These are phyloP conservation scores for Psittacula echo DNA, from an alignment of 2,797 vertebrate genomes.

Conservation along the genomic window DNA sequence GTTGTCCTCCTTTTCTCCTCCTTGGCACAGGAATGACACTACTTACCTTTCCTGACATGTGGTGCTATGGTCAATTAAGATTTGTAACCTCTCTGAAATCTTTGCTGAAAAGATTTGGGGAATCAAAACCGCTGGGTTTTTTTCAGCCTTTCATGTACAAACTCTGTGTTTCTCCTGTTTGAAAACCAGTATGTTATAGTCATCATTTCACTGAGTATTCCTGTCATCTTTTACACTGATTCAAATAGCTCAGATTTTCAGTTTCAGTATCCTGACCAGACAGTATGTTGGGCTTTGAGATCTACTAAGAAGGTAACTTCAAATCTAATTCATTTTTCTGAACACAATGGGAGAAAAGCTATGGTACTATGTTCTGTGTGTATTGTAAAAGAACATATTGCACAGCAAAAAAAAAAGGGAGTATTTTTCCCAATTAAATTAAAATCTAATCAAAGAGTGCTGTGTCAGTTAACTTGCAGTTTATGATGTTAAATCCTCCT, in stretches of 20 bases:
- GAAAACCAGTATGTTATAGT: not conserved
- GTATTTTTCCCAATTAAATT: not conserved
- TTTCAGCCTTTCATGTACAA: not conserved
- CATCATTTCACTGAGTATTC: not conserved
- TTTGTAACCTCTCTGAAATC: not conserved
- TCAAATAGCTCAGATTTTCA: not conserved
- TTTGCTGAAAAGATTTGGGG: not conserved
- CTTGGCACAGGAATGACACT: not conserved
- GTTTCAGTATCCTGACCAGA: not conserved
- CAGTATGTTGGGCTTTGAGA: not conserved
- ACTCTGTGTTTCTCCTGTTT: not conserved
- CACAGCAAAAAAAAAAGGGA: not conserved
- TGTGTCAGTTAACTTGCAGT: not conserved
- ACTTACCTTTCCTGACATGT: slow-evolving; percentile 29
- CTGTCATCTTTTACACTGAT: not conserved
- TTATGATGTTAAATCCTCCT: not conserved
- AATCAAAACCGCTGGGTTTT: not conserved
- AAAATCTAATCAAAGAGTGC: not conserved
- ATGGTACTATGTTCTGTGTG: not conserved
- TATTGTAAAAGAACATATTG: not conserved
- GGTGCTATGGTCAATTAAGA: not conserved
- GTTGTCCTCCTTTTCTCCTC: slow-evolving; percentile 7
- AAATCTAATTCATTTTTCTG: not conserved
- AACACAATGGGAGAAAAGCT: not conserved
- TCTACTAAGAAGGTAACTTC: not conserved